A percentile compares a stretch with the other conserved stretches of the same genome.
phyloP scores from a whole-genome alignment of 2,113 vertebrate species.

The Equus przewalskii region DNA sequence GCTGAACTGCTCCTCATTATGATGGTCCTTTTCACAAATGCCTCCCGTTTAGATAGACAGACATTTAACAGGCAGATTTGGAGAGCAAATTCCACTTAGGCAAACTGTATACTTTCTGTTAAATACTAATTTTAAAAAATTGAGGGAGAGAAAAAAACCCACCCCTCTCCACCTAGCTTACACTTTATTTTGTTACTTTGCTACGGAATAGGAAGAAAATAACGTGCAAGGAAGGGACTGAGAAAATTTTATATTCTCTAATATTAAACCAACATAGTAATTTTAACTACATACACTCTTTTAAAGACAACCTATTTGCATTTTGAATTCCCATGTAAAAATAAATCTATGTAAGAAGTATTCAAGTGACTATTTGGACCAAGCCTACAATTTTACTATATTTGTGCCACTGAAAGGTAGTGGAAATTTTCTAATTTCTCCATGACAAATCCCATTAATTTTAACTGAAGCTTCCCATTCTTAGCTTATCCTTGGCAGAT shows the following conservation, averaged over 20 bases:
- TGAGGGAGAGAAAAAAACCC: background rate
- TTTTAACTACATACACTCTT: background rate
- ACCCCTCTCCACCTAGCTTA: background rate
- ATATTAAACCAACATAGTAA: conserved; percentile 7
- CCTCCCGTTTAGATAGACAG: background rate
- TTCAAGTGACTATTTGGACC: background rate
- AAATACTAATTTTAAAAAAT: background rate
- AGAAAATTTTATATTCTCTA: background rate
- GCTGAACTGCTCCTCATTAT: background rate
- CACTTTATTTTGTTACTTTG: background rate
- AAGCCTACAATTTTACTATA: background rate
- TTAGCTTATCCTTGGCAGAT: background rate
- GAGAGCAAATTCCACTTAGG: background rate
- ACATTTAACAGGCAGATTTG: background rate
- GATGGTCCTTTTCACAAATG: background rate
- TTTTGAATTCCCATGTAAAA: background rate
- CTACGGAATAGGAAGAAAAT: background rate
- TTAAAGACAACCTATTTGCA: background rate
- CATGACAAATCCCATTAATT: conserved; percentile 14
- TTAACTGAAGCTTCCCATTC: conserved; percentile 45
- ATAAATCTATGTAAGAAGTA: background rate
- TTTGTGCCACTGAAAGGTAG: background rate
- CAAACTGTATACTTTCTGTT: background rate
- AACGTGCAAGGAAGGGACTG: background rate
- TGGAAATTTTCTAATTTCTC: background rate